These are phyloP conservation scores for Thryonomys swinderianus DNA, from an alignment of 2,113 vertebrate species.

Conservation along the genomic window DNA sequence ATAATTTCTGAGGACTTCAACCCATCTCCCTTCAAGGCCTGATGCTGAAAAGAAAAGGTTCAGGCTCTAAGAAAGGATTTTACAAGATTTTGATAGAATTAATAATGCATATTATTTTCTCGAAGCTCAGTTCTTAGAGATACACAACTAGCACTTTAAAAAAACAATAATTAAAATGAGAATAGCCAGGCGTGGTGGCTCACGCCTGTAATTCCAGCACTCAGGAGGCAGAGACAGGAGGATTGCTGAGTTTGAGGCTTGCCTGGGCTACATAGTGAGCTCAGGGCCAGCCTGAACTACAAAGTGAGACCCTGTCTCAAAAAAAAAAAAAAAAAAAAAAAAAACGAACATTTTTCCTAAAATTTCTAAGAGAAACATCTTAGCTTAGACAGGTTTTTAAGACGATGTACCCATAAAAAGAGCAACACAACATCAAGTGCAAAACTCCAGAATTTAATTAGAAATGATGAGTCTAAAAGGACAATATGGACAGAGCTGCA, in stretches of 20 bases:
- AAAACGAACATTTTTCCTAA: not conserved
- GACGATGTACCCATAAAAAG: not conserved
- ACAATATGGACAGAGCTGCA: not conserved
- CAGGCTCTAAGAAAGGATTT: not conserved
- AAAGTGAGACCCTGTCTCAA: too few relatives aligned
- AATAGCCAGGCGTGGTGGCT: too few relatives aligned
- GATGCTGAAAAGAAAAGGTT: constrained; percentile 31
- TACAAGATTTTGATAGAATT: constrained; percentile 38
- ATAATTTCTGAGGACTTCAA: constrained; percentile 54
- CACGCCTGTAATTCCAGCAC: too few relatives aligned
- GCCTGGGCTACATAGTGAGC: too few relatives aligned
- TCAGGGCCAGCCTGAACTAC: too few relatives aligned
- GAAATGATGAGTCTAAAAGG: constrained; percentile 28
- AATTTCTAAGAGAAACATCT: constrained; percentile 40
- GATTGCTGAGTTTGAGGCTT: too few relatives aligned
- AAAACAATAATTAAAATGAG: constrained; percentile 8
- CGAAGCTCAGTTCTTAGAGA: not conserved
- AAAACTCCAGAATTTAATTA: constrained; percentile 50
- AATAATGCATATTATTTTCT: constrained; percentile 12
- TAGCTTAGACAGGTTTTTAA: constrained; percentile 51
- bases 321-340: too few relatives aligned
- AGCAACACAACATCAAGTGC: constrained; percentile 8
- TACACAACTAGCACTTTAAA: constrained; percentile 17
- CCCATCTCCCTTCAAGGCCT: not conserved
- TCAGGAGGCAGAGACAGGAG: too few relatives aligned